Percentiles rank a stretch among this genome's conserved stretches.
Conservation (phyloP, 2,888 invertebrate genomes). For the Pediacus dermestoides region DNA sequence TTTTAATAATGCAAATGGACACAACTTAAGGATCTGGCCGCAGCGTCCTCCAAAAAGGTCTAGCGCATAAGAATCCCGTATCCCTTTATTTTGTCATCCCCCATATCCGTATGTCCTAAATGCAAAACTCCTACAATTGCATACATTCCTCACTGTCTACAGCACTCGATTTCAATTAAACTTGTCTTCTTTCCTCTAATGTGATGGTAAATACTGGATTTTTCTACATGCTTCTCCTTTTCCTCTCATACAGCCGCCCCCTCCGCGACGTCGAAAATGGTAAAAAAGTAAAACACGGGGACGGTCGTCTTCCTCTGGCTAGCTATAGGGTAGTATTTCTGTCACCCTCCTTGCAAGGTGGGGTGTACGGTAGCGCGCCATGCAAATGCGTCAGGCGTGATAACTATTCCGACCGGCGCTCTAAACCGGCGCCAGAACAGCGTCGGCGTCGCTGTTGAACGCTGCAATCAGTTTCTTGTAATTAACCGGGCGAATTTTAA, state of each 20-base stretch:
- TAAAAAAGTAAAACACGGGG: conserved; percentile 46
- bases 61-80: too few species aligned
- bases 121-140: conserved; percentile 36
- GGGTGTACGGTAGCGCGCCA: conserved; percentile 44
- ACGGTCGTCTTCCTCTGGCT: conserved; percentile 32
- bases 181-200: conserved; percentile 39
- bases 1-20: too few species aligned
- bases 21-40: too few species aligned
- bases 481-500: conserved; percentile 43
- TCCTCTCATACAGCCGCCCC: conserved; percentile 20
- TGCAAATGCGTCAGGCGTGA: conserved; percentile 52
- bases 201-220: conserved; percentile 41
- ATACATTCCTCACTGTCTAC: conserved; percentile 35
- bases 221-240: conserved; percentile 37
- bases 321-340: conserved; percentile 34
- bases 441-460: conserved; percentile 49
- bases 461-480: conserved; percentile 48
- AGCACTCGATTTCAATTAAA: conserved; percentile 32
- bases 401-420: conserved; percentile 50
- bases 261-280: conserved; percentile 39
- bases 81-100: conserved; percentile 28
- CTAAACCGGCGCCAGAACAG: conserved; percentile 48
- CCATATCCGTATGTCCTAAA: conserved; percentile 27
- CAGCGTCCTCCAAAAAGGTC: too few species aligned
- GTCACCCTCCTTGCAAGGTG: conserved; percentile 39